Conservation (phyloP, 1,140 invertebrate genomes). For the Rhopalosiphum maidis region DNA sequence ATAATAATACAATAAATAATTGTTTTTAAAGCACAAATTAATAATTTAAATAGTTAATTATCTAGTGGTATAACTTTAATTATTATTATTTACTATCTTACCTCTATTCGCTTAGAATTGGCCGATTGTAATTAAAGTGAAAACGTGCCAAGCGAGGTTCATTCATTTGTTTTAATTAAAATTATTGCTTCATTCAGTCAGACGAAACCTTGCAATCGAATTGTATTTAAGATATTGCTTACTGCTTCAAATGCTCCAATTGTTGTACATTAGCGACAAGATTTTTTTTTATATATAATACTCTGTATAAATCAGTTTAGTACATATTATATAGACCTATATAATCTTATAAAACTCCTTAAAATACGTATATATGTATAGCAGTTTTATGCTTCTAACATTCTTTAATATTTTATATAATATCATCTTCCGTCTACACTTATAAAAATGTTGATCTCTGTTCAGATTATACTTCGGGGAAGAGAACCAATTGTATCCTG, state of each 20-base stretch:
- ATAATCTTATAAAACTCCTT: background rate
- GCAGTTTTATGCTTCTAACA: background rate
- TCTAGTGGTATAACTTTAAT: background rate
- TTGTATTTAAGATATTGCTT: background rate
- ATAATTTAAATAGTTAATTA: background rate
- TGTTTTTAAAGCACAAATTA: slow-evolving; percentile 1
- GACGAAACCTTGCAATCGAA: background rate
- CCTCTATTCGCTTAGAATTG: background rate
- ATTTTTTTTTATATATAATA: background rate
- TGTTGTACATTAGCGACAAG: background rate
- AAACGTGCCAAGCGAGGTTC: background rate
- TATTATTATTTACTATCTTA: background rate
- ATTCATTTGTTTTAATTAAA: background rate
- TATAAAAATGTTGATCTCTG: background rate
- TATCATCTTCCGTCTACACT: background rate
- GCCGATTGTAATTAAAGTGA: background rate
- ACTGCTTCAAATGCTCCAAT: background rate
- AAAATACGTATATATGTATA: no score
- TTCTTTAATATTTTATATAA: background rate
- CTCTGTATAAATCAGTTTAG: background rate
- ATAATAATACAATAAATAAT: background rate
- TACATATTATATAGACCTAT: background rate
- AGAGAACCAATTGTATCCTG: background rate
- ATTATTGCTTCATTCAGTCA: background rate
- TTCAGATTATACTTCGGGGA: background rate